A percentile compares a stretch with the other conserved stretches of the same genome.
phyloP scores from a whole-genome alignment of 2,888 invertebrate genomes.

The Polydrusus tereticollis region DNA sequence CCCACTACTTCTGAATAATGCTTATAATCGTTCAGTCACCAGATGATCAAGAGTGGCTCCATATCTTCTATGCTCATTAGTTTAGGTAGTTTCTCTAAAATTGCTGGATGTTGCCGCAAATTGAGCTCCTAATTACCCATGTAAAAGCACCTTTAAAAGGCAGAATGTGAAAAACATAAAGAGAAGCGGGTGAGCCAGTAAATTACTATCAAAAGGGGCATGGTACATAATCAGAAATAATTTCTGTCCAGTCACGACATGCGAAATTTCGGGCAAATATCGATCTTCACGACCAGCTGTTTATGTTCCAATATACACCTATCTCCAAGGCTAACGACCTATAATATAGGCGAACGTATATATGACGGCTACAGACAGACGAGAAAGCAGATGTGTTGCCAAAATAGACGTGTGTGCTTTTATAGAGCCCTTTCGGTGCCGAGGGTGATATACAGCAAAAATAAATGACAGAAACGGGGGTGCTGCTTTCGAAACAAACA shows the following conservation, averaged over 20 bases:
- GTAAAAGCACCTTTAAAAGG: too few species aligned
- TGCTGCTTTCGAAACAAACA: constrained; percentile 41
- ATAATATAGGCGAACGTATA: constrained; percentile 16
- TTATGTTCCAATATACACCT: too few species aligned
- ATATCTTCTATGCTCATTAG: too few species aligned
- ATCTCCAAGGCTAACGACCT: constrained; percentile 36
- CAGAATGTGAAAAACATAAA: too few species aligned
- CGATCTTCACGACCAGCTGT: constrained; percentile 8
- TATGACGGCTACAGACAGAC: constrained; percentile 5
- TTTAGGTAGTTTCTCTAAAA: too few species aligned
- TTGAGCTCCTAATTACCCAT: too few species aligned
- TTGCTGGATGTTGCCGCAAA: too few species aligned
- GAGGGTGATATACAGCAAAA: constrained; percentile 28
- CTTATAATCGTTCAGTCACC: too few species aligned
- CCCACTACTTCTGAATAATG: too few species aligned
- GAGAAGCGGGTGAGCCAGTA: too few species aligned
- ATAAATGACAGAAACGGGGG: constrained; percentile 38
- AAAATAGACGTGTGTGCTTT: constrained; percentile 32
- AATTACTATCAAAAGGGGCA: too few species aligned
- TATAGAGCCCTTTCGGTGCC: constrained; percentile 24
- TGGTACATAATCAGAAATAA: neutral
- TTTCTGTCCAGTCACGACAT: neutral
- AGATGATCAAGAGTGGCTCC: too few species aligned
- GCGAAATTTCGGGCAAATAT: constrained; percentile 4
- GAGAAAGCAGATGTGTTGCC: constrained; percentile 38